Base-by-base conservation (phyloP, 1,140 invertebrate genomes). In the Phortica variegata region DNA sequence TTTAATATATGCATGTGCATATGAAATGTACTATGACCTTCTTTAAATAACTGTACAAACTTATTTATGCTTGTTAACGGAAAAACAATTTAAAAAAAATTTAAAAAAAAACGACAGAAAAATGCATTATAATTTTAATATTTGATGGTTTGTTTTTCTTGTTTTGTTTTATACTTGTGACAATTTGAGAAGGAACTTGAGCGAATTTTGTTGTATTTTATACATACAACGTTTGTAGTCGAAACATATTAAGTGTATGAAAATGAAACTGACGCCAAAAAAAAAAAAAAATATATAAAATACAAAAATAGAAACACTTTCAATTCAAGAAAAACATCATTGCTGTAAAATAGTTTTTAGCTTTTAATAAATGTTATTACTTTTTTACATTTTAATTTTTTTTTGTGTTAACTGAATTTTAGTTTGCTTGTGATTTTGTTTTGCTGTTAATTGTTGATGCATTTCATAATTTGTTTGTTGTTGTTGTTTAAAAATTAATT, bases 31-130 rank as follows among this genome's bases (percentile, higher is more conserved):
- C 6, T 15, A 41, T 41, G 39, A 45, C 18, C 41, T 43, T 45
- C 42, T 48, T 65, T 47, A 61, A 58, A 58, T 68, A 60, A 60
- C 62, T 66, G 62, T 66, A 66, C 60, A 66, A 68, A 65, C 66
- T 59, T 57, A 44, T 56, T 49, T 46, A 39, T 26, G 40, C 48
- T 46, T 42, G n/a, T n/a, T n/a, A n/a, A n/a, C n/a, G n/a, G n/a
- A n/a, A n/a, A n/a, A n/a, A n/a, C n/a, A n/a, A 33, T 33, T 13
- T 13, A 33, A 33, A 4, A 3, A 33, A 8, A 33, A 33, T 33
- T 3, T 4, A 33, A 33, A 55, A 61, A 65, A 51, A 49, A 57
- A 68, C 47, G 54, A 68, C 60, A 63, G 58, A 63, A 68, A 63
- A 68, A 68, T 63, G 59, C 51, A 60, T 54, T 63, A 60, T 66